Conservation (phyloP, 2,113 vertebrate species). For the Gambusia affinis region DNA sequence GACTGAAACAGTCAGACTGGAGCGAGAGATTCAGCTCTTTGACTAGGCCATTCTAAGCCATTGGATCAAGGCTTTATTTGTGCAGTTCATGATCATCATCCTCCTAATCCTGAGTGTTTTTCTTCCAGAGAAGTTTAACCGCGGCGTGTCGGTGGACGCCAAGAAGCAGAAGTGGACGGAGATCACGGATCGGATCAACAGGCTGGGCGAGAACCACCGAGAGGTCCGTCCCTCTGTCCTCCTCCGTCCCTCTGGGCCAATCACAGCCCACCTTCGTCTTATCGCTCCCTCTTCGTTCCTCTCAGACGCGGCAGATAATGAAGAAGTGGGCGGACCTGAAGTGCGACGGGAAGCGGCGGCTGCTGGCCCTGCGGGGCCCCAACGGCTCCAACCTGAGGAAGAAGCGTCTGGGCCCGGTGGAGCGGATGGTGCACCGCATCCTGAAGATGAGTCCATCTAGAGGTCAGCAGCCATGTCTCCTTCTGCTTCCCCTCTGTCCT, state of each 20-base stretch:
- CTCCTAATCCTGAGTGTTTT: not conserved
- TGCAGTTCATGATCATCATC: too few species aligned
- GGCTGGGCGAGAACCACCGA: constrained; percentile 69
- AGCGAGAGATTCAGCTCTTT: too few species aligned
- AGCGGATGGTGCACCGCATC: constrained; percentile 80
- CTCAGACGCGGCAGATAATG: constrained; percentile 77
- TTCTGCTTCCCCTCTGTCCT: too few species aligned
- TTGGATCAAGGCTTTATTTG: too few species aligned
- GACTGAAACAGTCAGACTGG: not conserved
- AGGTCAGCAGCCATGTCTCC: constrained; percentile 45
- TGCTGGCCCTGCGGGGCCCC: constrained; percentile 56
- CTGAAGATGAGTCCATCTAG: constrained; percentile 72
- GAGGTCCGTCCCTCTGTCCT: constrained; percentile 47
- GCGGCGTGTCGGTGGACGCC: constrained; percentile 60
- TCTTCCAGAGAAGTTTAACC: constrained; percentile 71
- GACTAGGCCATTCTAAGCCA: too few species aligned
- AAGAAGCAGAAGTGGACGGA: constrained; percentile 73
- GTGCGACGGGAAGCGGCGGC: constrained; percentile 79
- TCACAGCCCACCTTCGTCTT: not conserved
- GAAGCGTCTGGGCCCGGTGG: constrained; percentile 74
- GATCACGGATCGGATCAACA: constrained; percentile 72
- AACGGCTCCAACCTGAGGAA: constrained; percentile 49
- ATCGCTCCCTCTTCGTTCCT: not conserved
- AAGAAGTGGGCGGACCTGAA: constrained; percentile 85
- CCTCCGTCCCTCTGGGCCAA: not conserved